These are phyloP conservation scores for Meliscaeva auricollis DNA, from an alignment of 2,888 invertebrate species.

Conservation along the genomic window DNA sequence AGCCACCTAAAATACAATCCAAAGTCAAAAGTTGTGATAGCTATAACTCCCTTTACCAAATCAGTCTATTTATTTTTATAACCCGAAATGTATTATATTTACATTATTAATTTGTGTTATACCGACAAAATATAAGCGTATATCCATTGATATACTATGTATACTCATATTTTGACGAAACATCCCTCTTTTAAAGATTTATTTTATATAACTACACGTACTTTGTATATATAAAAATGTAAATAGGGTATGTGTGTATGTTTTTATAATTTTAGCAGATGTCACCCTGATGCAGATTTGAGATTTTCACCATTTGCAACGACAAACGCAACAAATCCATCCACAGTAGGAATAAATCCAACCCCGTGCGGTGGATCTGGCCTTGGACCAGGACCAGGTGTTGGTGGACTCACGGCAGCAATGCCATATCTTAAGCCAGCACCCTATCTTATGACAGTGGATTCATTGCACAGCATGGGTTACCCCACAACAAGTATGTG, in stretches of 20 bases:
- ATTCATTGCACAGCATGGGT: conserved; percentile 88
- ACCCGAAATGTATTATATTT: conserved; percentile 16
- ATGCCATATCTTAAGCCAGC: conserved; percentile 87
- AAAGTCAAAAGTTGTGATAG: conserved; percentile 59
- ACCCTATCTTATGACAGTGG: conserved; percentile 87
- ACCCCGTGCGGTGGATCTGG: conserved; percentile 77
- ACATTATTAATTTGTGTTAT: conserved; percentile 21
- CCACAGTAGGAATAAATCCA: conserved; percentile 74
- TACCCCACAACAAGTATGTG: conserved; percentile 86
- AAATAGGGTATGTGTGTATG: background rate
- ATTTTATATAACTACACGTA: background rate
- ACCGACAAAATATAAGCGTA: background rate
- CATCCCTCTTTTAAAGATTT: background rate
- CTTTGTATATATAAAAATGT: background rate
- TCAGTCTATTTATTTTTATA: conserved; percentile 18
- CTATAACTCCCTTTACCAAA: conserved; percentile 29
- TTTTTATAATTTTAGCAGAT: conserved; percentile 82
- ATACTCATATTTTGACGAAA: background rate
- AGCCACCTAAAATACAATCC: conserved; percentile 51
- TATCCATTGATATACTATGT: no score
- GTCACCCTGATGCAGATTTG: conserved; percentile 86
- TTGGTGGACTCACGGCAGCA: conserved; percentile 85
- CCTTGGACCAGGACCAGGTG: conserved; percentile 83
- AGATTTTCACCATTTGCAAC: conserved; percentile 86
- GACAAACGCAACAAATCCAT: conserved; percentile 70